Base-by-base conservation (phyloP, 2,797 vertebrate species). In the Pampus argenteus region DNA sequence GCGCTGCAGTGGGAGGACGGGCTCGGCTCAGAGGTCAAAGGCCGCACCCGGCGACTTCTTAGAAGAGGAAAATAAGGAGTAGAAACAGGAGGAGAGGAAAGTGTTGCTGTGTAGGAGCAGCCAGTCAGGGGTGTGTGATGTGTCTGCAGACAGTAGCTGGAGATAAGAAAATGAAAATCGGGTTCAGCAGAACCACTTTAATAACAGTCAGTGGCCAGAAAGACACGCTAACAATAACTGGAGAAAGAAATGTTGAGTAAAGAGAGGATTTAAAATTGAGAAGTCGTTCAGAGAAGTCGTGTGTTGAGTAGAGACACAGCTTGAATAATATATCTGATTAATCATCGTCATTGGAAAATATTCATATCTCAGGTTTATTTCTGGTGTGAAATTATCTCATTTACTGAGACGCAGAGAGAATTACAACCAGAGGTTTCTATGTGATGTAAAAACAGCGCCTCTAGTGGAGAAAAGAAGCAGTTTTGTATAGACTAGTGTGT, bases 1-100 rank as follows among this genome's bases (percentile, higher is more conserved):
- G 81, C 6, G 57, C 38, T 49, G 74, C n/a, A n/a, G 71, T 62
- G 79, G 83, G 76, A 83, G 78, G 77, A 81, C 6, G 58, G 75
- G 63, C 65, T 60, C 4, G 26, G 71, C 64, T 60, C 45, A 5
- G 47, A 40, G 79, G 63, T 79, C 57, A 76, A 47, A 76, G 64
- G 55, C 20, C 20, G 1, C 60, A 58, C 42, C 31, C 25, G 5
- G 38, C 52, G 56, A 58, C 38, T 76, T 60, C 25, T 25, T 54
- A 14, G 23, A 6, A 34, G 51, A 47, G 55, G 61, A 67, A 49
- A 71, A 71, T 22, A 23, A 17, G 25, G 52, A 59, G 50, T 3
- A 6, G 58, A 66, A 52, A 52, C 26, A 59, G 58, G 60, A 61
- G 34, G 51, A 66, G 51, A 40, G n/a, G 58, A 47, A 44, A 36